These are phyloP conservation scores for Cyprinodon diabolis DNA, from an alignment of 2,797 vertebrate species.

Conservation along the genomic window DNA sequence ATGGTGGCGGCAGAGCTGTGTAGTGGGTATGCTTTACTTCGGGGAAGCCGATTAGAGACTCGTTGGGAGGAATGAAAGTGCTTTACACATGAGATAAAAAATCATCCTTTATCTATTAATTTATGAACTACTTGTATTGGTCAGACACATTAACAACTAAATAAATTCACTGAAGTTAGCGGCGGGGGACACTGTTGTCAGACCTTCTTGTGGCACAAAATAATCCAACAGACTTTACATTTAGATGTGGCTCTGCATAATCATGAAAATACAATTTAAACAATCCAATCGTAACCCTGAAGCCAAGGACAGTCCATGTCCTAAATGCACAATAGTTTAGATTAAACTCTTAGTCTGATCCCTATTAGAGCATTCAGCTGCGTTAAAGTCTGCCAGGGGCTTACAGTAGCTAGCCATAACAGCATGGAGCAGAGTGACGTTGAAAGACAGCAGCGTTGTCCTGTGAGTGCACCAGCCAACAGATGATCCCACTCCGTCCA, in stretches of 20 bases:
- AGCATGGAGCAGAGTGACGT: constrained; percentile 40
- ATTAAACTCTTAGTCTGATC: constrained; percentile 42
- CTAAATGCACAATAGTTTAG: constrained; percentile 13
- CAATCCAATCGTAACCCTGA: background rate
- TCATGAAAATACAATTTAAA: background rate
- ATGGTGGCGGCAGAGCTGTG: background rate
- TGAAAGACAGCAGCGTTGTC: constrained; percentile 54
- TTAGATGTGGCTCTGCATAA: background rate
- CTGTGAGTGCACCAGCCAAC: constrained; percentile 68
- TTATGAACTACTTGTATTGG: background rate
- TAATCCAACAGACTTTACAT: background rate
- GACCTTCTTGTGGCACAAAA: background rate
- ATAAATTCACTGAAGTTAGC: background rate
- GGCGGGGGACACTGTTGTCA: background rate
- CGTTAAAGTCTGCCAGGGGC: constrained; percentile 56
- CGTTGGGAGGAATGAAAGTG: background rate
- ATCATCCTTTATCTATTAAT: background rate
- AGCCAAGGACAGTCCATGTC: constrained; percentile 24
- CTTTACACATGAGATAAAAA: background rate
- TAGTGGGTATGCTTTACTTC: background rate
- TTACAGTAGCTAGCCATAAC: constrained; percentile 36
- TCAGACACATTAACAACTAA: background rate
- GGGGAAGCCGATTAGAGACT: background rate
- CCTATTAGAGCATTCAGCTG: constrained; percentile 52
- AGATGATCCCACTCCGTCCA: constrained; percentile 78